Percentiles rank a stretch among this genome's conserved stretches.
Conservation (phyloP, 2,113 vertebrate species). For the Apteryx owenii region DNA sequence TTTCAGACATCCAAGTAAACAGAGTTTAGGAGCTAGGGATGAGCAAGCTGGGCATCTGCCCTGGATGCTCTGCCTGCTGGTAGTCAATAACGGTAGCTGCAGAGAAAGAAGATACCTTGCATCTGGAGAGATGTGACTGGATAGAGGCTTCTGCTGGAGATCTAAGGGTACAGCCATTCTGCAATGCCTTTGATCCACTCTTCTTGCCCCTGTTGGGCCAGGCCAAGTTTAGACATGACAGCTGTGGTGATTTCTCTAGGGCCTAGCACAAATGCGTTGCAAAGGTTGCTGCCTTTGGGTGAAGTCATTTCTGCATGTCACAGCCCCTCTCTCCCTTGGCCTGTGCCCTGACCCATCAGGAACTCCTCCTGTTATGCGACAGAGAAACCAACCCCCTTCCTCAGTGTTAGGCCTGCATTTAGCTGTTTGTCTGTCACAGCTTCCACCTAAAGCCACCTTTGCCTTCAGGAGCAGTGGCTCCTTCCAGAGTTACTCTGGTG, state of each 20-base stretch:
- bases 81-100: not conserved
- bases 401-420: not conserved
- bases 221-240: not conserved
- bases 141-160: not conserved
- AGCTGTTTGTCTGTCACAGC: not conserved
- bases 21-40: not conserved
- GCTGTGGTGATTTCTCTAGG: not conserved
- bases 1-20: not conserved
- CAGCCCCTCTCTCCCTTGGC: not conserved
- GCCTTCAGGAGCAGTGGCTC: not conserved
- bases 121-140: not conserved
- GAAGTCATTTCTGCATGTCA: not conserved
- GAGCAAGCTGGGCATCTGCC: not conserved
- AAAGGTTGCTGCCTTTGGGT: not conserved
- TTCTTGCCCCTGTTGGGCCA: not conserved
- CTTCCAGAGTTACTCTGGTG: not conserved
- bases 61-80: not conserved
- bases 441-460: not conserved
- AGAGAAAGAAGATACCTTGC: not conserved
- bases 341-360: not conserved
- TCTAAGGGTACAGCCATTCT: accelerated
- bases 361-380: not conserved
- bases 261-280: accelerated
- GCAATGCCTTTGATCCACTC: not conserved
- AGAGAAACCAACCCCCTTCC: not conserved